These are phyloP conservation scores for Drosophila sturtevanti DNA, from an alignment of 1,140 invertebrate species.

Conservation along the genomic window DNA sequence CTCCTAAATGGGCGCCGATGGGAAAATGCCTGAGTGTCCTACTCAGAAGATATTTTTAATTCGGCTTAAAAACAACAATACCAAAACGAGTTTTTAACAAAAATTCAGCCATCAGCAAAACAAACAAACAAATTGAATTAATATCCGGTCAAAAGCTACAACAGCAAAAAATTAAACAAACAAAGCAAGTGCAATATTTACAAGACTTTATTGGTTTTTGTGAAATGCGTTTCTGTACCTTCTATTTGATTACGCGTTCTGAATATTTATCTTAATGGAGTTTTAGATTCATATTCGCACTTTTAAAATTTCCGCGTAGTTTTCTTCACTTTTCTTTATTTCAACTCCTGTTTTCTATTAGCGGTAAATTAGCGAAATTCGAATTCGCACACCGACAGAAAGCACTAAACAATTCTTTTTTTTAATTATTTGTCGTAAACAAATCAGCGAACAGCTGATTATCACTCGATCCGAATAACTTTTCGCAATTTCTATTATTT, in stretches of 20 bases:
- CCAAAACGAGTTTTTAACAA: slow-evolving; percentile 61
- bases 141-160: slow-evolving; percentile 32
- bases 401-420: background rate
- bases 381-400: background rate
- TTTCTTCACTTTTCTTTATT: background rate
- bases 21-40: slow-evolving; percentile 21
- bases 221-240: background rate
- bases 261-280: background rate
- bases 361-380: background rate
- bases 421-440: background rate
- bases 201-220: background rate
- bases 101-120: slow-evolving; percentile 62
- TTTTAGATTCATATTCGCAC: background rate
- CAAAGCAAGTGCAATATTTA: slow-evolving; percentile 28
- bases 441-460: background rate
- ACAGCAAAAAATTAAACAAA: slow-evolving; percentile 28
- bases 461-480: background rate
- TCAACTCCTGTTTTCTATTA: background rate
- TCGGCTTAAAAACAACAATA: slow-evolving; percentile 28
- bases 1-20: background rate
- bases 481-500: background rate
- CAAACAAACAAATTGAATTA: slow-evolving; percentile 37
- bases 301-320: slow-evolving; percentile 1
- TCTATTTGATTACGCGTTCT: background rate
- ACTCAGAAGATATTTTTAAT: slow-evolving; percentile 39